These are phyloP conservation scores for Orthonychiurus folsomi DNA, from an alignment of 2,888 invertebrate species.

Conservation along the genomic window DNA sequence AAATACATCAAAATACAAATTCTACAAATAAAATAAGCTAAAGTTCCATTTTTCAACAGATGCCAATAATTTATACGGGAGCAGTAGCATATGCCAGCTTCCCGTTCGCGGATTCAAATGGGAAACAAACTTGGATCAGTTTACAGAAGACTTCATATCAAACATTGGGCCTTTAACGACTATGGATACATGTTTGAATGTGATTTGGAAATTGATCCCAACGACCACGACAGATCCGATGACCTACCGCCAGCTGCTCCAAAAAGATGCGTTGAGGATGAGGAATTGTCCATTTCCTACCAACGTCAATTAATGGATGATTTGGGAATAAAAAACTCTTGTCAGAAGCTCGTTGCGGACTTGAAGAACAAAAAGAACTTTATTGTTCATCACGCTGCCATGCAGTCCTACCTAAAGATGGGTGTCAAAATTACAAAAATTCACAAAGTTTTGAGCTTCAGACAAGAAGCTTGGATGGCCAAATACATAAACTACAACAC, in stretches of 20 bases:
- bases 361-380: conserved; percentile 15
- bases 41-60: no score
- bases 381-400: conserved; percentile 17
- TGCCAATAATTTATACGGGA: conserved; percentile 15
- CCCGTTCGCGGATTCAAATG: conserved; percentile 12
- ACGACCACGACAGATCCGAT: background rate
- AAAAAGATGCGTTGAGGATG: background rate
- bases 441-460: conserved; percentile 19
- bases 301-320: conserved; percentile 12
- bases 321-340: background rate
- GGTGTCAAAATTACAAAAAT: conserved; percentile 19
- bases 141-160: background rate
- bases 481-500: conserved; percentile 19
- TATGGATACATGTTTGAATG: conserved; percentile 13
- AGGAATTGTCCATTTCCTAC: conserved; percentile 11
- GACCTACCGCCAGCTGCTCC: conserved; percentile 13
- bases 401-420: conserved; percentile 19
- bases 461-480: conserved; percentile 17
- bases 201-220: conserved; percentile 5
- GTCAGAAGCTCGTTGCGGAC: conserved; percentile 9
- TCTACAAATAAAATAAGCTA: no score
- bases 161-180: background rate
- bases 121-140: background rate
- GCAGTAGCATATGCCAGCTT: no score
- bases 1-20: no score